Percentiles rank a stretch among this genome's conserved stretches.
These are phyloP conservation scores for Stercorarius parasiticus DNA, from an alignment of 2,113 vertebrate species.

Conservation along the genomic window DNA sequence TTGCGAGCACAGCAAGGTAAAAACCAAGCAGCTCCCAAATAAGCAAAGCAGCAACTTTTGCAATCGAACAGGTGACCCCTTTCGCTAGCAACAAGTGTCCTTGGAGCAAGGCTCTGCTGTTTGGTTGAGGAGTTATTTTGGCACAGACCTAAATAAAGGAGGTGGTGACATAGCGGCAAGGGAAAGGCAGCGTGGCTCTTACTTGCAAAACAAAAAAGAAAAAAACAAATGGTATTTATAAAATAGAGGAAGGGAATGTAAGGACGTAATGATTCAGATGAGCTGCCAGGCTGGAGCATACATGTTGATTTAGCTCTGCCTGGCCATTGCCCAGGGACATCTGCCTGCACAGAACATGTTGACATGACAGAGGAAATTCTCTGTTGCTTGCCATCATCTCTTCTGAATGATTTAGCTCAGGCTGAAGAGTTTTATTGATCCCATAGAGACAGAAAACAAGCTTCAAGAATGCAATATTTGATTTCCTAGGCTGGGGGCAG, in stretches of 20 bases:
- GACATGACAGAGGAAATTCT: neutral
- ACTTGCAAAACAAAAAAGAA: neutral
- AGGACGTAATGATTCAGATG: neutral
- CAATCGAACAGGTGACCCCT: neutral
- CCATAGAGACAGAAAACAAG: neutral
- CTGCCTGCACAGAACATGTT: neutral
- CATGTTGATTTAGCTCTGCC: neutral
- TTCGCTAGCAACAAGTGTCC: neutral
- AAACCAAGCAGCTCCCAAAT: neutral
- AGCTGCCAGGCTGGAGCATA: neutral
- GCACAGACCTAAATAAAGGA: neutral
- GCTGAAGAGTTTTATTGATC: neutral
- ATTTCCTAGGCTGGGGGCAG: neutral
- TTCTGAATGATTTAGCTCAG: neutral
- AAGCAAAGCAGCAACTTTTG: slow-evolving; percentile 6
- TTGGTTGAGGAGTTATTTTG: neutral
- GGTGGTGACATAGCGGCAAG: neutral
- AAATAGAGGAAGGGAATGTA: slow-evolving; percentile 48
- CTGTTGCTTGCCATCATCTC: neutral
- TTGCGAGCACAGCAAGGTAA: neutral
- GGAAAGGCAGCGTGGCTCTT: neutral
- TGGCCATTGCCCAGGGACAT: neutral
- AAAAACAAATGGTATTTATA: slow-evolving; percentile 27
- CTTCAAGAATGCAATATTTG: neutral
- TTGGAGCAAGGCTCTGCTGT: neutral